Evolutionary conservation across 1,140 invertebrate genomes (phyloP), one percentile per base, ranked within the genome.

Genomic region (Radopholus similis): DNA sequence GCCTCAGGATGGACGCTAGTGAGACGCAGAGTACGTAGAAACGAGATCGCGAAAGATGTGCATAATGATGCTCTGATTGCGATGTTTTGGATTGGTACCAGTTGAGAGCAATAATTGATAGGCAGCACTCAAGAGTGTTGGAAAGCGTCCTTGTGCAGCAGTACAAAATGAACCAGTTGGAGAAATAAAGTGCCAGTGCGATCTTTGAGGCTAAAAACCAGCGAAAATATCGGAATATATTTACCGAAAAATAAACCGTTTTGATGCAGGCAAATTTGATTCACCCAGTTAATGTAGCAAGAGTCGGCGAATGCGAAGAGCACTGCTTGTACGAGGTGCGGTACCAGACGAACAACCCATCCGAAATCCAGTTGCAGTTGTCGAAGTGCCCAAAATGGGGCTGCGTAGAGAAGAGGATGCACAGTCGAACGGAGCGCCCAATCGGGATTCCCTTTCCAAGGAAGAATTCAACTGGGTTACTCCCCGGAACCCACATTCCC

Each of bases 91-190:
- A 15, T 18, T 54, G 11, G 35, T 73, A 73, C 35, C 53, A 74
- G 47, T 65, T 44, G 18, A 73, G 49, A 5, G 71, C 69, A 28
- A 74, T 68, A 21, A 74, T 30, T 2, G 56, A 59, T 28, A 73
- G 59, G 15, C 34, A 70, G 35, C 40, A 47, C 49, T 73, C 71
- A 28, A 73, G 18, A 5, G 72, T 42, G 30, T 74, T 73, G 11
- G 71, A 70, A 34, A 73, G 51, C 2, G 70, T 70, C 55, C 71
- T 55, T 21, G 71, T 59, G 23, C 49, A 59, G 53, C 71, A 73
- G 56, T 73, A 73, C 21, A 67, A 38, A 56, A 74, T 57, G 51
- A 73, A 73, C 71, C 71, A 73, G 63, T 73, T 73, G 26, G 40
- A 62, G 23, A 64, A 58, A 32, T 74, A 74, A 3, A 73, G n/a